A percentile compares a stretch with the other conserved stretches of the same genome.
Evolutionary conservation across 1,140 invertebrate species (phyloP).

Genomic region (Drosophila equinoxialis): DNA sequence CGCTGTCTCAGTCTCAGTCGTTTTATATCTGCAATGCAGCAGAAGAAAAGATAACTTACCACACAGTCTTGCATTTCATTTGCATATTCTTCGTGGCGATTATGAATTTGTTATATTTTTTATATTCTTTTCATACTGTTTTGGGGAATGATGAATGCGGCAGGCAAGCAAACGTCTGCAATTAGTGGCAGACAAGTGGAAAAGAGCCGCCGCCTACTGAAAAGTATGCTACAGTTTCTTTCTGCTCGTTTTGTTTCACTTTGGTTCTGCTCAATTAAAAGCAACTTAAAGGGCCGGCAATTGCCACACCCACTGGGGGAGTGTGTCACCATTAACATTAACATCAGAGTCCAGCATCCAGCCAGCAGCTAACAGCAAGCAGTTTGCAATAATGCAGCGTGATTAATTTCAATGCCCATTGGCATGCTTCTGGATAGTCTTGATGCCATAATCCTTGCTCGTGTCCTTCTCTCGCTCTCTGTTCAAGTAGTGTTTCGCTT

Average conservation of each 20-base stretch:
- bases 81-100: slow-evolving; percentile 59
- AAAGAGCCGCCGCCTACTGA: not conserved
- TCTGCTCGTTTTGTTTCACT: not conserved
- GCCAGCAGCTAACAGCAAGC: slow-evolving; percentile 5
- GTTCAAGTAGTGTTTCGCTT: slow-evolving; percentile 1
- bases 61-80: slow-evolving; percentile 52
- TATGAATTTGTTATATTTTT: slow-evolving; percentile 44
- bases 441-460: slow-evolving; percentile 72
- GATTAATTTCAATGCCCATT: slow-evolving; percentile 73
- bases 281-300: slow-evolving; percentile 43
- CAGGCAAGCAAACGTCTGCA: slow-evolving; percentile 48
- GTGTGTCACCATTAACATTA: slow-evolving; percentile 3
- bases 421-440: slow-evolving; percentile 60
- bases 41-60: slow-evolving; percentile 38
- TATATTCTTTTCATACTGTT: slow-evolving; percentile 1
- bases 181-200: slow-evolving; percentile 53
- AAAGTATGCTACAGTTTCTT: slow-evolving; percentile 36
- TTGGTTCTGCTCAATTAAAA: slow-evolving; percentile 61
- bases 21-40: slow-evolving; percentile 69
- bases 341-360: too few species aligned
- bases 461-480: slow-evolving; percentile 20
- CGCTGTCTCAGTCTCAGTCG: slow-evolving; percentile 30
- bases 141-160: slow-evolving; percentile 53
- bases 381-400: slow-evolving; percentile 52
- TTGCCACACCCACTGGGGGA: slow-evolving; percentile 24